Percentiles rank a stretch among this genome's conserved stretches.
phyloP scores from a whole-genome alignment of 2,888 invertebrate genomes.

The Exocentrus adspersus region DNA sequence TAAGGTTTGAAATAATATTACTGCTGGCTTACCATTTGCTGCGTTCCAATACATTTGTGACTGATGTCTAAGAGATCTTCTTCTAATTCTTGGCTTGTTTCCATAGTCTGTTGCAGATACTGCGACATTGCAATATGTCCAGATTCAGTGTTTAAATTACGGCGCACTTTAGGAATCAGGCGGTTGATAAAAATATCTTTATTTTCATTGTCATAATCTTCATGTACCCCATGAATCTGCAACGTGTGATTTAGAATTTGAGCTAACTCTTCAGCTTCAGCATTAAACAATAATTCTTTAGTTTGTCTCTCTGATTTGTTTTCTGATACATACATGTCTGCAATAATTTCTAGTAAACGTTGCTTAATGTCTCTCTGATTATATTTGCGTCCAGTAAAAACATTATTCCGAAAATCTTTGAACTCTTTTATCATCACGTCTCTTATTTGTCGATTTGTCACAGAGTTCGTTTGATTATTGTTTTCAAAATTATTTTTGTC shows the following conservation, averaged over 20 bases:
- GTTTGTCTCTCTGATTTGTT: constrained; percentile 7
- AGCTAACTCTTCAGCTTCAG: constrained; percentile 17
- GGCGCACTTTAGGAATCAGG: too few species aligned
- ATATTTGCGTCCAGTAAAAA: constrained; percentile 10
- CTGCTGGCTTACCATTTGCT: constrained; percentile 27
- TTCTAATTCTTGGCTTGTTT: constrained; percentile 25
- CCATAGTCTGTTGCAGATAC: constrained; percentile 21
- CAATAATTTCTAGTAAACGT: constrained; percentile 16
- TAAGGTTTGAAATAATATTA: too few species aligned
- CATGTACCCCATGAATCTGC: background rate
- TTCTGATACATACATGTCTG: constrained; percentile 20
- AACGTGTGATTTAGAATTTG: constrained; percentile 12
- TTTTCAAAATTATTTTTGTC: background rate
- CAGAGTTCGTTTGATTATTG: background rate
- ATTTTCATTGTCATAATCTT: background rate
- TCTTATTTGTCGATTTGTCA: constrained; percentile 12
- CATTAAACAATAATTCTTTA: constrained; percentile 14
- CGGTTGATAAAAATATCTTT: background rate
- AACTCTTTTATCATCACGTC: constrained; percentile 18
- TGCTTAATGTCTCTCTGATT: background rate
- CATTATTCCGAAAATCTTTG: constrained; percentile 11
- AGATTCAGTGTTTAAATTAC: constrained; percentile 26
- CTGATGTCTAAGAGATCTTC: constrained; percentile 26
- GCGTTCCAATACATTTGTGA: constrained; percentile 17
- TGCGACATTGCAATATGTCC: constrained; percentile 25